phyloP scores from a whole-genome alignment of 1,140 invertebrate species.

The Drosophila aff. region DNA sequence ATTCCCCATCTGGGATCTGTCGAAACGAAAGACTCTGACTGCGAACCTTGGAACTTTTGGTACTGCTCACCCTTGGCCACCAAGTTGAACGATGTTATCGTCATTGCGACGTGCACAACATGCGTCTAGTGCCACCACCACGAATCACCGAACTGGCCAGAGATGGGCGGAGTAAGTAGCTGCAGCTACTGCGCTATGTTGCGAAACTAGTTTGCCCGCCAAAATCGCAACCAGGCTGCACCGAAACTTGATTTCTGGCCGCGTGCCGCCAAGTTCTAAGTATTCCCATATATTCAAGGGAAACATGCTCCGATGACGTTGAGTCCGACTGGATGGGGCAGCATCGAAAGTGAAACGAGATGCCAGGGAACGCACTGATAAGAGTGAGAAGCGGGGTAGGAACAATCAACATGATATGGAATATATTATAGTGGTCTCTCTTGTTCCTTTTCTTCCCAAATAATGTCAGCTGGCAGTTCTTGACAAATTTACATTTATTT shows the following conservation, averaged over 20 bases:
- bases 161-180: slow-evolving; percentile 7
- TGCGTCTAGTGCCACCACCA: slow-evolving; percentile 10
- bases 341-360: slow-evolving; percentile 15
- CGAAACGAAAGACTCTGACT: slow-evolving; percentile 13
- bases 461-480: no score
- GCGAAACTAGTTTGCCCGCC: slow-evolving; percentile 42
- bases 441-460: no score
- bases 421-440: no score
- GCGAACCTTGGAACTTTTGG: not conserved
- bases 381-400: not conserved
- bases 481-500: no score
- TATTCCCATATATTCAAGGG: not conserved
- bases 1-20: slow-evolving; percentile 31
- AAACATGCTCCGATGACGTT: not conserved
- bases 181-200: not conserved
- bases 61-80: slow-evolving; percentile 32
- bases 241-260: slow-evolving; percentile 37
- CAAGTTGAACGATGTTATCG: slow-evolving; percentile 41
- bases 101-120: slow-evolving; percentile 28
- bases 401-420: not conserved
- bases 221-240: slow-evolving; percentile 18
- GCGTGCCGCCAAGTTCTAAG: slow-evolving; percentile 30
- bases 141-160: slow-evolving; percentile 29
- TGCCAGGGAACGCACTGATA: not conserved
- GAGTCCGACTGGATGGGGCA: not conserved